phyloP scores from a whole-genome alignment of 2,888 invertebrate genomes.

The Drosophila silvestris region DNA sequence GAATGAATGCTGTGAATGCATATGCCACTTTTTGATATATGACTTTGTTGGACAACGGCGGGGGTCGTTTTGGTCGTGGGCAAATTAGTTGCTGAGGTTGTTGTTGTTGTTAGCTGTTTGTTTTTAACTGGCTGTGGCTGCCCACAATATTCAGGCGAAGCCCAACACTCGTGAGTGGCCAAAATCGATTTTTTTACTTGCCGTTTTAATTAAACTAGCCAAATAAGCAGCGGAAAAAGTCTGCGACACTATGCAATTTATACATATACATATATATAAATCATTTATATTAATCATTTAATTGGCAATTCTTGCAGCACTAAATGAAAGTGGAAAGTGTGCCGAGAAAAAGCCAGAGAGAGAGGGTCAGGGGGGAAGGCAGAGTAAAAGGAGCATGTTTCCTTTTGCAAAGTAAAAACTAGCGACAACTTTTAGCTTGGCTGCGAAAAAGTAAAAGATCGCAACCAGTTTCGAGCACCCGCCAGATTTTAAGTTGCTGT shows the following conservation, averaged over 20 bases:
- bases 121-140: neutral
- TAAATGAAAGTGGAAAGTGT: constrained; percentile 63
- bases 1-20: constrained; percentile 17
- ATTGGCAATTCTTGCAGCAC: constrained; percentile 46
- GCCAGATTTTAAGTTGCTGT: constrained; percentile 16
- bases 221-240: constrained; percentile 36
- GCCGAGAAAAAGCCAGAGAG: constrained; percentile 5
- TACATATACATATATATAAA: constrained; percentile 33
- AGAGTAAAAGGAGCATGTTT: constrained; percentile 30
- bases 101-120: neutral
- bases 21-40: constrained; percentile 62
- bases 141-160: neutral
- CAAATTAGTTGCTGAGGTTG: neutral
- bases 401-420: constrained; percentile 50
- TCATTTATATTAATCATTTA: constrained; percentile 41
- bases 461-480: constrained; percentile 26
- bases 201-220: constrained; percentile 32
- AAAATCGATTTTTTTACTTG: constrained; percentile 7
- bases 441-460: constrained; percentile 7
- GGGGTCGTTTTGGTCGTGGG: constrained; percentile 22
- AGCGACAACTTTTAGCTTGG: constrained; percentile 29
- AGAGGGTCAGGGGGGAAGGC: constrained; percentile 11
- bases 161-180: neutral
- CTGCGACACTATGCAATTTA: constrained; percentile 21
- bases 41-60: constrained; percentile 21